A percentile compares a stretch with the other conserved stretches of the same genome.
phyloP scores from a whole-genome alignment of 2,797 vertebrate genomes.

The Podarcis siculus region DNA sequence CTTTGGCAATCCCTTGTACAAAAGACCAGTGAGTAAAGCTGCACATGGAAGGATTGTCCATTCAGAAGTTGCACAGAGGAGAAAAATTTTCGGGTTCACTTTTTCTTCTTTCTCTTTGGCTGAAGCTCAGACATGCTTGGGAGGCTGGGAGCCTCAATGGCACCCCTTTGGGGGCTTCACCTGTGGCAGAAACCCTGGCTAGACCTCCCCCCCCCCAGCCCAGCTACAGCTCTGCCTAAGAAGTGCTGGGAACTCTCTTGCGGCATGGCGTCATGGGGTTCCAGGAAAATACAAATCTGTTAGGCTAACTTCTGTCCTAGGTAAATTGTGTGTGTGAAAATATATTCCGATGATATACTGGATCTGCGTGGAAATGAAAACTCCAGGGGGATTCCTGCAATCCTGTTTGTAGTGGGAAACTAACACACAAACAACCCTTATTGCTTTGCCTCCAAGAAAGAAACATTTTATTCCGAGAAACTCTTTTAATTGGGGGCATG shows the following conservation, averaged over 20 bases:
- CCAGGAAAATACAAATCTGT: not conserved
- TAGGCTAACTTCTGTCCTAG: not conserved
- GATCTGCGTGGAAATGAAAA: not conserved
- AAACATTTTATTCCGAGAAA: constrained; percentile 12
- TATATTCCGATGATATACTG: not conserved
- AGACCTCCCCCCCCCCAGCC: too few species aligned
- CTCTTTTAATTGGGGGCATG: not conserved
- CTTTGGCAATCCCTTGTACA: not conserved
- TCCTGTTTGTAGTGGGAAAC: not conserved
- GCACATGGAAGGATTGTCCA: not conserved
- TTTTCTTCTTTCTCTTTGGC: too few species aligned
- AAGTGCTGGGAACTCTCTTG: not conserved
- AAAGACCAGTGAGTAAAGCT: not conserved
- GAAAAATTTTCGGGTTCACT: not conserved
- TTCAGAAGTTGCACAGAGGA: not conserved
- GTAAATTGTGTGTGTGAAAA: not conserved
- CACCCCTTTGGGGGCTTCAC: too few species aligned
- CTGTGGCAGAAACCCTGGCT: too few species aligned
- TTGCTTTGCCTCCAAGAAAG: not conserved
- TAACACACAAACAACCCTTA: not conserved
- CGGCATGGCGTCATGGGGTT: not conserved
- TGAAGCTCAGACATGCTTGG: too few species aligned
- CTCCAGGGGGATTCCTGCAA: not conserved
- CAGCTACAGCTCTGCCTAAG: not conserved
- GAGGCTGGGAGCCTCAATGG: too few species aligned